Evolutionary conservation across 2,113 vertebrate species (phyloP).

Genomic region (Ceyx margarethae): DNA sequence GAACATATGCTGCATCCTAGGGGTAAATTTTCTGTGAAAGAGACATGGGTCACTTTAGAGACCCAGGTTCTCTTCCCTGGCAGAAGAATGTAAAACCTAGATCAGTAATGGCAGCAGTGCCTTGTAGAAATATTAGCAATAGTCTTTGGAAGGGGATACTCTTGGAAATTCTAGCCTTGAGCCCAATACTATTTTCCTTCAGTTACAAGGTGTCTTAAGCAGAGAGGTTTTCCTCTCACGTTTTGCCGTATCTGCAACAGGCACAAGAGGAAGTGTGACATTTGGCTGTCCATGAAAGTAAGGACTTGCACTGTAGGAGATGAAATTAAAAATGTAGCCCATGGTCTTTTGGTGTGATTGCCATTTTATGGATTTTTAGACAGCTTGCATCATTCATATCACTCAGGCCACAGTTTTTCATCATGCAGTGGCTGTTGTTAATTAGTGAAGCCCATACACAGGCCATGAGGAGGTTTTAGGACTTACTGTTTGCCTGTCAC

Average conservation of each 20-base stretch:
- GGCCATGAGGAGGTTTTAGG: neutral
- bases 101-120: neutral
- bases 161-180: neutral
- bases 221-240: neutral
- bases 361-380: neutral
- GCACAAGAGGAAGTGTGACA: neutral
- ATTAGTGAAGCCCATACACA: accelerated
- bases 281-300: neutral
- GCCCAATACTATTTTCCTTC: neutral
- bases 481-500: neutral
- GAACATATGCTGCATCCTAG: neutral
- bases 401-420: neutral
- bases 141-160: neutral
- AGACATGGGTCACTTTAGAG: neutral
- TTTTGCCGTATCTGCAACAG: neutral
- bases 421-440: neutral
- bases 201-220: neutral
- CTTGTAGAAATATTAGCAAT: neutral
- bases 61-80: neutral
- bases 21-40: neutral
- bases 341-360: neutral
- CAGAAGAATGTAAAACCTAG: neutral
- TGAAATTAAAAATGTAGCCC: neutral
- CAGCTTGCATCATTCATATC: neutral
- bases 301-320: neutral